Base-by-base conservation (phyloP, 2,888 invertebrate genomes). In the Caenorhabditis sulstoni region DNA sequence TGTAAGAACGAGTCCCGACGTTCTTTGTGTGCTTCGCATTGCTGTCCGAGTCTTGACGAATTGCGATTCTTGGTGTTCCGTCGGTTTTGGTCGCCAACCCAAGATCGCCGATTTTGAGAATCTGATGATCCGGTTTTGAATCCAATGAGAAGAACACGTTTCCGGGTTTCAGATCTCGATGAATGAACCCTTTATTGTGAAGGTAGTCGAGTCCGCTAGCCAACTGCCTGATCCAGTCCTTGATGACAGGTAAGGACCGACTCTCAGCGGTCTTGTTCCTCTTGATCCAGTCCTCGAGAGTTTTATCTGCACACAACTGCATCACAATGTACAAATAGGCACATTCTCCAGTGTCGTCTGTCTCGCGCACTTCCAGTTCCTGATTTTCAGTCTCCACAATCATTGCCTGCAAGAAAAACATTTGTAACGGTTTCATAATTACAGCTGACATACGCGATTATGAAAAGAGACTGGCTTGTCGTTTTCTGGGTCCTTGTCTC, bases 31-130 rank as follows among this genome's bases (percentile, higher is more conserved):
- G 91, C 61, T 81, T 61, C n/a, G 47, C 52, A n/a, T 74, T 20
- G 45, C 49, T 53, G 55, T 62, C 64, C 11, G 53, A 49, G 44
- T 52, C 35, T 37, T 49, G 62, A 37, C 55, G 23, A 7, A 57
- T 12, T 9, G 64, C 50, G n/a, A 62, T 39, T 20, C 37, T 62
- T 8, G 52, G 65, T 47, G 58, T 16, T 29, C 75, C 79, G 20
- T 61, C 62, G 35, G 61, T 74, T 44, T 70, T 81, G 35, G 97
- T 97, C 12, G 96, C 98, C n/a, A 99, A 93, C 0, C 98, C 98
- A 92, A 99, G 98, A 92, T 99, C 98, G 0, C 98, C 98, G 67
- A 99, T 95, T 92, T 98, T 98, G 9, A 98, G 94, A 88, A 62
- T 74, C 7, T 59, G 47, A 35, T 66, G 57, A 29, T 65, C 74